Percentiles rank a stretch among this genome's conserved stretches.
These are phyloP conservation scores for Sterrhoptilus dennistouni DNA, from an alignment of 2,113 vertebrate genomes.

Conservation along the genomic window DNA sequence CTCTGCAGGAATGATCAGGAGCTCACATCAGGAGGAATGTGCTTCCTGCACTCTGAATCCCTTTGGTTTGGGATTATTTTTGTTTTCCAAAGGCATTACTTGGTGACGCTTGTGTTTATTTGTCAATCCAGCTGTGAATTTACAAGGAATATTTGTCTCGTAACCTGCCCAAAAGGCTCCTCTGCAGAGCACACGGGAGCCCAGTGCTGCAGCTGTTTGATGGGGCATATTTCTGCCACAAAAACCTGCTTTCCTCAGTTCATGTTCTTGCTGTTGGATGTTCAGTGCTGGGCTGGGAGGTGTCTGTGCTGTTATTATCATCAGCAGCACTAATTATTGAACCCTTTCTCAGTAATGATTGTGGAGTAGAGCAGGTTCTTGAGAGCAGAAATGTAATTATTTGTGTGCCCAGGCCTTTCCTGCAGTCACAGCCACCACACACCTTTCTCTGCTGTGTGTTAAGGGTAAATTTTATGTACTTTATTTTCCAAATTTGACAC, in stretches of 20 bases:
- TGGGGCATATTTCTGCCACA: rapidly evolving
- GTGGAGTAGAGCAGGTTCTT: neutral
- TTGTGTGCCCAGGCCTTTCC: neutral
- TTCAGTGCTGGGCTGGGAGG: neutral
- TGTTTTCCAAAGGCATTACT: neutral
- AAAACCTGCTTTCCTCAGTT: neutral
- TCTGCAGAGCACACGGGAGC: neutral
- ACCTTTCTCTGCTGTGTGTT: neutral
- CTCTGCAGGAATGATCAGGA: neutral
- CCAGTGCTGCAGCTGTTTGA: neutral
- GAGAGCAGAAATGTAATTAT: rapidly evolving
- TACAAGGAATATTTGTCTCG: neutral
- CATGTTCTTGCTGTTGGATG: neutral
- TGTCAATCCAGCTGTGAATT: neutral
- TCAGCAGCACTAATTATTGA: neutral
- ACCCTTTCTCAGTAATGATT: neutral
- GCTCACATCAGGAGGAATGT: neutral
- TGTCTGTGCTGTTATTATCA: neutral
- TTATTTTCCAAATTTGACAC: neutral
- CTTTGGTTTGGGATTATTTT: neutral
- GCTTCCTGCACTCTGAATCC: neutral
- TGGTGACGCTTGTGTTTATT: neutral
- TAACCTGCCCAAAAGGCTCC: neutral
- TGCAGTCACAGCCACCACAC: neutral
- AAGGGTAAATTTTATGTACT: neutral